phyloP scores from a whole-genome alignment of 2,888 invertebrate species.

The Sinhomidia bicolor region DNA sequence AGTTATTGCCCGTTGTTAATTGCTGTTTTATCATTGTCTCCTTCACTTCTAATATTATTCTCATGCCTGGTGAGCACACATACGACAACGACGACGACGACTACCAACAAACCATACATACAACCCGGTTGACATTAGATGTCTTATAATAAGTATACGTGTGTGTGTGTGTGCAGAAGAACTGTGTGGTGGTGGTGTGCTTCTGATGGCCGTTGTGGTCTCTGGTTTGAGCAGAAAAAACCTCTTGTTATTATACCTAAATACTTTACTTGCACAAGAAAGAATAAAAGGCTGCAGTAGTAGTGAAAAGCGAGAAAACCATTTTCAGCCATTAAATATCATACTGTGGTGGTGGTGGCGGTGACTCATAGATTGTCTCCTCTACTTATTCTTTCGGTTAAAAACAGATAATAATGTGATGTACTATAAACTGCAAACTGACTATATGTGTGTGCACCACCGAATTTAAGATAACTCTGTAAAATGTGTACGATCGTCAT shows the following conservation, averaged over 20 bases:
- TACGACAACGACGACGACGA: no score
- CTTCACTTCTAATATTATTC: slow-evolving; percentile 56
- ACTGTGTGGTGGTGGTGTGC: slow-evolving; percentile 24
- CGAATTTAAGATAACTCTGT: background rate
- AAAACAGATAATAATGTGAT: slow-evolving; percentile 29
- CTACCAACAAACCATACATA: no score
- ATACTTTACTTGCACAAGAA: background rate
- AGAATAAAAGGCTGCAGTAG: background rate
- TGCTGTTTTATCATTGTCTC: slow-evolving; percentile 70
- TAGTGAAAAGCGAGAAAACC: background rate
- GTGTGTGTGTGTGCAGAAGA: background rate
- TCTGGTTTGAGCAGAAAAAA: slow-evolving; percentile 11
- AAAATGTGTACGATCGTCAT: background rate
- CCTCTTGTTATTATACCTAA: slow-evolving; percentile 9
- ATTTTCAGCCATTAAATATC: background rate
- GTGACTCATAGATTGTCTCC: slow-evolving; percentile 20
- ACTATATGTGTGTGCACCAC: background rate
- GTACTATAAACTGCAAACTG: background rate
- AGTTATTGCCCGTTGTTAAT: slow-evolving; percentile 70
- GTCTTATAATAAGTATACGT: slow-evolving; percentile 21
- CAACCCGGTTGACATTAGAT: slow-evolving; percentile 24
- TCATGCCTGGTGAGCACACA: slow-evolving; percentile 23
- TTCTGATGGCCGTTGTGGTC: slow-evolving; percentile 36
- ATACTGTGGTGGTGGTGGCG: no score
- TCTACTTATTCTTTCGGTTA: background rate